Conservation (phyloP, 2,113 vertebrate genomes). For the Prunella fulvescens region DNA sequence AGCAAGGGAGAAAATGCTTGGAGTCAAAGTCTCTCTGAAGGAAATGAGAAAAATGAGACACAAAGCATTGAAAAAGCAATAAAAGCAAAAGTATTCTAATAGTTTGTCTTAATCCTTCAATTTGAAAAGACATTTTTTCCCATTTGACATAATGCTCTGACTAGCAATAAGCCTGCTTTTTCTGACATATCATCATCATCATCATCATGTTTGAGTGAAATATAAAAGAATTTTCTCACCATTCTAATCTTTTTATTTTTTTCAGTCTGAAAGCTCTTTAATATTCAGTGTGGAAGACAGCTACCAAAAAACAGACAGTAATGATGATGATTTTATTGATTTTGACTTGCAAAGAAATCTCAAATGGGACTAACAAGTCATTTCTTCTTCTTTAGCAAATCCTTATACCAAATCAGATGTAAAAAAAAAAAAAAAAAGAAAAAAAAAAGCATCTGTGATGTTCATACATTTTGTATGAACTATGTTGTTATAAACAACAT, state of each 20-base stretch:
- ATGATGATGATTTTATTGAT: conserved; percentile 46
- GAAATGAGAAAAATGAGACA: background rate
- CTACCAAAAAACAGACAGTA: conserved; percentile 14
- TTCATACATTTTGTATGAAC: background rate
- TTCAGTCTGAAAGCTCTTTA: background rate
- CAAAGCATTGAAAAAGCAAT: background rate
- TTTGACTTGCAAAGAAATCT: conserved; percentile 44
- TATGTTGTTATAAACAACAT: background rate
- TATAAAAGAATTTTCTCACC: conserved; percentile 16
- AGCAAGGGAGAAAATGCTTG: background rate
- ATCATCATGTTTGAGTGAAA: conserved; percentile 6
- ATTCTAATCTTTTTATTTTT: background rate
- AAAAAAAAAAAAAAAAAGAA: background rate
- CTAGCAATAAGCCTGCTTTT: conserved; percentile 10
- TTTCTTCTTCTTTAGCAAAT: conserved; percentile 23
- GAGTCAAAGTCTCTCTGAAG: background rate
- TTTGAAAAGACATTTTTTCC: conserved; percentile 22
- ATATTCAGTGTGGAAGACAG: conserved; percentile 15
- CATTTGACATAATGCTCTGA: conserved; percentile 4
- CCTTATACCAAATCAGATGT: background rate
- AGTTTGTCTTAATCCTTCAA: background rate
- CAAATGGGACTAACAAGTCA: background rate
- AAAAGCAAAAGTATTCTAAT: background rate
- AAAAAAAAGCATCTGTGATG: background rate
- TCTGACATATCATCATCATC: conserved; percentile 25